Conservation (phyloP, 2,797 vertebrate genomes). For the Chaenodraco wilsoni region DNA sequence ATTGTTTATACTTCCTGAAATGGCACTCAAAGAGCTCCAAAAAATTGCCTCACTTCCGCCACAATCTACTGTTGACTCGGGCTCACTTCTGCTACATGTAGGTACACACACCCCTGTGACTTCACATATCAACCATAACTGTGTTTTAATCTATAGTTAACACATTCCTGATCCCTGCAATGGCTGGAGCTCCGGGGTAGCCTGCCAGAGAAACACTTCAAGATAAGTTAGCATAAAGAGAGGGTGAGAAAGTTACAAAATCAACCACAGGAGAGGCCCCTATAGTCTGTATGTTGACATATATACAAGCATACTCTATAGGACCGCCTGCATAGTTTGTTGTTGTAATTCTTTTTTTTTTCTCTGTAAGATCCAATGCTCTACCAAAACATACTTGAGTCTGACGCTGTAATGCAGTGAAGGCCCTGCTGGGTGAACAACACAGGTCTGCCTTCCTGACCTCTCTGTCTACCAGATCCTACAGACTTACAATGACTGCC, state of each 20-base stretch:
- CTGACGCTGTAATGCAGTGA: constrained; percentile 77
- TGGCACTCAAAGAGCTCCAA: not conserved
- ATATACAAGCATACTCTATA: constrained; percentile 51
- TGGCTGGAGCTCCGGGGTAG: constrained; percentile 15
- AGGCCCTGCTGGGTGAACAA: constrained; percentile 80
- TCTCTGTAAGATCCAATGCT: constrained; percentile 50
- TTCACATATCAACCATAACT: constrained; percentile 37
- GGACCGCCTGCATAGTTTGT: constrained; percentile 55
- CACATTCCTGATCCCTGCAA: constrained; percentile 28
- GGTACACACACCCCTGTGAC: constrained; percentile 24
- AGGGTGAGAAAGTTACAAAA: constrained; percentile 25
- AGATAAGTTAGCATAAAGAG: constrained; percentile 30
- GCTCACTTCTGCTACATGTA: not conserved
- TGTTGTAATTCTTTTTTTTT: constrained; percentile 43
- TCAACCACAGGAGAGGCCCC: constrained; percentile 41
- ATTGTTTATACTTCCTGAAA: not conserved
- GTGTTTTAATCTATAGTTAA: constrained; percentile 41
- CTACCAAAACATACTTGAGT: constrained; percentile 65
- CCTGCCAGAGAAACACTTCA: constrained; percentile 34
- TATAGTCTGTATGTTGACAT: constrained; percentile 58
- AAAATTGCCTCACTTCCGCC: not conserved
- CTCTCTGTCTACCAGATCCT: constrained; percentile 81
- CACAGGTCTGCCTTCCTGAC: constrained; percentile 83
- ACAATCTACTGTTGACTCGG: not conserved
- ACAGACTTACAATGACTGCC: constrained; percentile 82